A percentile compares a stretch with the other conserved stretches of the same genome.
phyloP scores from a whole-genome alignment of 2,797 vertebrate species.

The Pitangus sulphuratus region DNA sequence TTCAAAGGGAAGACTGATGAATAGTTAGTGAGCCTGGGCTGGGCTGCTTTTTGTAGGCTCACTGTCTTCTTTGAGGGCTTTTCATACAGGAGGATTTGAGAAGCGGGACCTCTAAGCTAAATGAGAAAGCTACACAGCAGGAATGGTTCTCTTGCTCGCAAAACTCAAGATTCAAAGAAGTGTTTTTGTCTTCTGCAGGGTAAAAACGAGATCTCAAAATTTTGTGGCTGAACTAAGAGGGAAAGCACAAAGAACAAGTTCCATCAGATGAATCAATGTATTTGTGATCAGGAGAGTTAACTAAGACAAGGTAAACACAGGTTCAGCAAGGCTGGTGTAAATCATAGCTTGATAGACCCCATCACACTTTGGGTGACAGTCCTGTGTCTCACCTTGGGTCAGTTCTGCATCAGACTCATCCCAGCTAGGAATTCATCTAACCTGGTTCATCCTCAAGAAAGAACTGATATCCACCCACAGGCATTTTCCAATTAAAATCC shows the following conservation, averaged over 20 bases:
- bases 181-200: not conserved
- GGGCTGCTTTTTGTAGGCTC: constrained; percentile 9
- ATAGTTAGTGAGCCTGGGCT: constrained; percentile 7
- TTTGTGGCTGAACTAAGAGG: not conserved
- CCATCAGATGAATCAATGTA: not conserved
- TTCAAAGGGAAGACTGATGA: constrained; percentile 52
- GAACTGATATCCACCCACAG: fast-evolving
- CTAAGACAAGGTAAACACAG: not conserved
- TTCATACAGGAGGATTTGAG: not conserved
- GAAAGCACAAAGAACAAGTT: not conserved
- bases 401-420: not conserved
- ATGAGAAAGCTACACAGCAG: not conserved
- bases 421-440: not conserved
- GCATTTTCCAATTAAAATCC: not conserved
- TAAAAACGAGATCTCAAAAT: not conserved
- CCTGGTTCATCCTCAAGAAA: not conserved
- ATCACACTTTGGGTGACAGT: no score
- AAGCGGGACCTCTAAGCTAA: not conserved
- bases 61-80: not conserved
- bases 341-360: not conserved
- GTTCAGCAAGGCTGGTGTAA: not conserved
- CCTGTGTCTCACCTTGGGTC: not conserved
- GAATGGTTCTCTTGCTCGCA: not conserved
- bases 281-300: not conserved
- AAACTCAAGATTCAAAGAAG: not conserved